Conservation (phyloP, 2,797 vertebrate genomes). For the Platalea minor region DNA sequence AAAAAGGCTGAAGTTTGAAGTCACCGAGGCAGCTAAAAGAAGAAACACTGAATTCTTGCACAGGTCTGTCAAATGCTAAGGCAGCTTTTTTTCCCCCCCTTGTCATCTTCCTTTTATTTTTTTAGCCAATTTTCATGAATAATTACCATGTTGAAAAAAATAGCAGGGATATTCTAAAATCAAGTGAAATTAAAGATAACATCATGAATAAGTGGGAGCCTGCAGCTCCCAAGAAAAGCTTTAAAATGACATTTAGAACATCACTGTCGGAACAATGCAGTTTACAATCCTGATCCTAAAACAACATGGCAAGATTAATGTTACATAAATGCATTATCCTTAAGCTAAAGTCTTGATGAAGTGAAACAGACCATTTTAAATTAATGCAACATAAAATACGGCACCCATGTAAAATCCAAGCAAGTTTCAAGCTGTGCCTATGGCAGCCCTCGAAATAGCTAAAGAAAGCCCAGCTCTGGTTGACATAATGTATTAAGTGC, state of each 20-base stretch:
- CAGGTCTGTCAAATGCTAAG: neutral
- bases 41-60: conserved; percentile 2
- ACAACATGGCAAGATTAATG: conserved; percentile 63
- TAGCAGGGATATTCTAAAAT: conserved; percentile 30
- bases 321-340: conserved; percentile 72
- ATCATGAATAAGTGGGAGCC: conserved; percentile 45
- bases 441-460: conserved; percentile 53
- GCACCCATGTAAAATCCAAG: conserved; percentile 40
- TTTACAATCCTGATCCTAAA: conserved; percentile 64
- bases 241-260: conserved; percentile 36
- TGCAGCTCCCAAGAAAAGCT: conserved; percentile 50
- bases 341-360: conserved; percentile 65
- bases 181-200: conserved; percentile 50
- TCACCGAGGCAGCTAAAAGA: neutral
- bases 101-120: conserved; percentile 16
- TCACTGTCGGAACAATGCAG: conserved; percentile 54
- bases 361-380: conserved; percentile 66
- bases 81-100: neutral
- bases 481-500: conserved; percentile 64
- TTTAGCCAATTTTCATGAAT: conserved; percentile 25
- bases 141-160: conserved; percentile 33
- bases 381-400: conserved; percentile 41
- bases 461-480: conserved; percentile 21
- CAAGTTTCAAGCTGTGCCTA: conserved; percentile 56
- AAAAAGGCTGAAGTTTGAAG: neutral